Evolutionary conservation across 2,113 vertebrate species (phyloP), one percentile per base, ranked within the genome.

Genomic region (Silurus asotus): DNA sequence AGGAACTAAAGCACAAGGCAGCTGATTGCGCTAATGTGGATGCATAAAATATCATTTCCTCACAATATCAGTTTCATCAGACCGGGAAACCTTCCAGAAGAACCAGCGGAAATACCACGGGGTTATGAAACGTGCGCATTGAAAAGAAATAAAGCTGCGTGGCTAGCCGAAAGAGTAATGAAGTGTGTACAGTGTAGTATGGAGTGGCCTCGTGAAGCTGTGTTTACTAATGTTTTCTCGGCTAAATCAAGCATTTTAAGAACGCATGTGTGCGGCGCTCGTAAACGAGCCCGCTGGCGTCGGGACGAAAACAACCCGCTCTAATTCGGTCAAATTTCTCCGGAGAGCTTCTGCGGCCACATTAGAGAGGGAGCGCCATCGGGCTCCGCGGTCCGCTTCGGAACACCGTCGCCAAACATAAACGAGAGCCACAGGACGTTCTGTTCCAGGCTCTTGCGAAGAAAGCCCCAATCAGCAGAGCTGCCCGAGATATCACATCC

Each of bases 361-460:
- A 65, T 90, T 80, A 88, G 88, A 91, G 84, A 88, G 88, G 91
- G 84, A 88, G 89, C 84, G 83, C 90, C 87, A 84, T 28, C 45
- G 28, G 81, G 75, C 53, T 78, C 49, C 10, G 85, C 3, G 82
- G 85, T 78, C 53, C 23, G 56, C 23, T 65, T 67, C 55, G 23
- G 75, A 67, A 45, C 75, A 80, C 17, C 82, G 75, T 89, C 67
- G 86, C 78, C 84, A 88, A 89, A 86, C 85, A 90, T 78, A 59
- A 80, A 37, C 37, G 56, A 76, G 84, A 81, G 87, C 74, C 89
- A 74, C 65, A 89, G 91, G 82, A 93, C 90, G 85, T 92, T 90
- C 92, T 93, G 92, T 93, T 92, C 90, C 86, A 62, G 25, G 11
- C 75, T 83, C 81, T 53, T 82, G 56, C 88, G 86, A 69, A 69